Base-by-base conservation (phyloP, 2,113 vertebrate species). In the Urocolius indicus region DNA sequence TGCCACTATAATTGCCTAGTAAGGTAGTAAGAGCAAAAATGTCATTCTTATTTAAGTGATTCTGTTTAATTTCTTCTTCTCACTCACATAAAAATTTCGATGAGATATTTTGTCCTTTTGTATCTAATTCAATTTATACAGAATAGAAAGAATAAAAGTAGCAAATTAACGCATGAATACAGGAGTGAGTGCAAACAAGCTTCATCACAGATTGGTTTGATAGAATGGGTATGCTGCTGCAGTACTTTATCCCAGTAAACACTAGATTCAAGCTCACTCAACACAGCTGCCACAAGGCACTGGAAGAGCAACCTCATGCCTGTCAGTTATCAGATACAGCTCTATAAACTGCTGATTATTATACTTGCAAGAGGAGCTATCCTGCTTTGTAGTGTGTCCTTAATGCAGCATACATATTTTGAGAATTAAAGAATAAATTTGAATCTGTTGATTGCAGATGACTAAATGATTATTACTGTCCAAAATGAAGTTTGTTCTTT, bases 61-160 rank as follows among this genome's bases (percentile, higher is more conserved):
- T 58, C 83, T 23, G 46, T 74, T 89, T 90, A 49, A 90, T 86
- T 94, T 85, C 49, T 20, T 92, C 48, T 83, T 62, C 63, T 85
- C 43, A 38, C 46, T 8, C 36, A n/a, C 73, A 6, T 49, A 29
- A n/a, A n/a, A n/a, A n/a, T n/a, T n/a, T n/a, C n/a, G 67, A 88
- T 54, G 30, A 41, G 46, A 32, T 62, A 51, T 54, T 80, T 90
- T 5, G 1, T 85, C 66, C 63, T 88, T 90, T 90, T 29, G 58
- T 94, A 84, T 43, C 10, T 54, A 77, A 71, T 88, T 92, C 6
- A 58, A 34, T 71, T 94, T 86, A 20, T 16, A 51, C 12, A 71
- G 48, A 69, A 92, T 74, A 62, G 46, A 84, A 92, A 84, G 27
- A 52, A 43, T 27, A 61, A 76, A 83, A 73, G 16, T 16, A 84